A percentile compares a stretch with the other conserved stretches of the same genome.
Conservation (phyloP, 2,888 invertebrate species). For the Mamestra brassicae region DNA sequence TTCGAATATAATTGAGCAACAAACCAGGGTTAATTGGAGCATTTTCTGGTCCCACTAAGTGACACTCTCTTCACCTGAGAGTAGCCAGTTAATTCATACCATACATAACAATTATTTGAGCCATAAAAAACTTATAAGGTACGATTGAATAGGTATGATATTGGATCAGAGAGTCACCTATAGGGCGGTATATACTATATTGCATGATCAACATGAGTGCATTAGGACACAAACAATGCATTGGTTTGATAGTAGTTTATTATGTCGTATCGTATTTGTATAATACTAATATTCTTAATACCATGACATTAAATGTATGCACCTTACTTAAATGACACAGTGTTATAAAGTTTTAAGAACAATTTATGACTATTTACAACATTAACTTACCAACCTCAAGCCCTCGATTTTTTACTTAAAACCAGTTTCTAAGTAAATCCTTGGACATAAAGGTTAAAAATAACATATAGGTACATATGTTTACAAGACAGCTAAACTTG, state of each 20-base stretch:
- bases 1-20: not conserved
- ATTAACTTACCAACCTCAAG: conserved; percentile 14
- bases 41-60: not conserved
- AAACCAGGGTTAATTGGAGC: not conserved
- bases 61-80: not conserved
- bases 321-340: not conserved
- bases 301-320: not conserved
- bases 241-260: not conserved
- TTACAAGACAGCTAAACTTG: not conserved
- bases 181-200: not conserved
- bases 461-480: not conserved
- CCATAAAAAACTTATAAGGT: not conserved
- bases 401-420: not conserved
- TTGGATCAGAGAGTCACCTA: not conserved
- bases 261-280: not conserved
- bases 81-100: not conserved
- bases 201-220: not conserved
- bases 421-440: not conserved
- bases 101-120: not conserved
- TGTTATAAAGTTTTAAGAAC: not conserved
- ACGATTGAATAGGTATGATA: not conserved
- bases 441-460: not conserved
- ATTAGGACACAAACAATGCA: not conserved
- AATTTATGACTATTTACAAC: not conserved
- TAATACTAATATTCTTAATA: not conserved